Base-by-base conservation (phyloP, 2,888 invertebrate genomes). In the Corbicula japonica region DNA sequence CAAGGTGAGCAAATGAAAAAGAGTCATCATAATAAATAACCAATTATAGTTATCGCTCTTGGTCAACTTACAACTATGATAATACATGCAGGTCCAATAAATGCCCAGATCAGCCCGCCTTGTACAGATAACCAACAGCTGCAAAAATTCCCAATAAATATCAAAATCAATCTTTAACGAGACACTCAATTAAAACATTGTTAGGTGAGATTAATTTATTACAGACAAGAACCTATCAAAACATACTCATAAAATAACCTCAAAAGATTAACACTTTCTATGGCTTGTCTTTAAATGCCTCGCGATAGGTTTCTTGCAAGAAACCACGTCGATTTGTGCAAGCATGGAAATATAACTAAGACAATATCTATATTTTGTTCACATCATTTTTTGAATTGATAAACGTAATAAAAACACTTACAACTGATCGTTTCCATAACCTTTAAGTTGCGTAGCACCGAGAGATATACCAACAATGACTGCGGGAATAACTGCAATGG, bases 111-210 rank as follows among this genome's bases (percentile, higher is more conserved):
- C 15, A 76, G 38, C 15, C 76, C 76, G 23, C 46, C 44, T 10
- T 70, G 48, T n/a, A 70, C 44, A 15, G 76, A 76, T 5, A 76
- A 15, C 76, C 76, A 76, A n/a, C 76, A 76, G 34, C 76, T 76
- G 44, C n/a, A 38, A 32, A 46, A n/a, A 1, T 41, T 41, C 15
- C 41, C 15, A 12, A 12, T 41, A 41, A 8, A 12, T 41, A 12
- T 41, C n/a, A n/a, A n/a, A n/a, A n/a, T 8, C 41, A 41, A 8
- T 41, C 41, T 41, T 12, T 8, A 12, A 41, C 10, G 15, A 12
- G 8, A 41, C 15, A 12, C 41, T 41, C 8, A 41, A 41, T 12
- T 41, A 15, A 12, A 8, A 38, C 8, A 8, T 38, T 8, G 10
- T 38, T 8, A 38, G 41, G 41, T 38, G 41, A 38, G 41, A 8